Percentiles rank a stretch among this genome's conserved stretches.
Conservation (phyloP, 92 coral and sea anemone species). For the Epizoanthus ramosus region DNA sequence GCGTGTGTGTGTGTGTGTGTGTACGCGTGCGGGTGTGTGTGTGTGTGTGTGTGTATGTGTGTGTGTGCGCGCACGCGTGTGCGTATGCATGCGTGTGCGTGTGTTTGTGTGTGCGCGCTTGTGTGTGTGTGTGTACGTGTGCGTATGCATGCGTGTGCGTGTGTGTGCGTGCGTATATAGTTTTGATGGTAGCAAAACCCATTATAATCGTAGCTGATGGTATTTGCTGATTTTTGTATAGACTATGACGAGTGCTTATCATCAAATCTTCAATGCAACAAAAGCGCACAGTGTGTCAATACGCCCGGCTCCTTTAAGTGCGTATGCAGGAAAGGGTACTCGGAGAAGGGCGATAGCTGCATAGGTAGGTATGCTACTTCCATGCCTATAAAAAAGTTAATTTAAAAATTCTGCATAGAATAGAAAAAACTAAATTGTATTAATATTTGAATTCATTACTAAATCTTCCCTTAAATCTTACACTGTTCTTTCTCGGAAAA, state of each 20-base stretch:
- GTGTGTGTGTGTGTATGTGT: background rate
- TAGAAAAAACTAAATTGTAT: too few species aligned
- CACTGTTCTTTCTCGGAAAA: too few species aligned
- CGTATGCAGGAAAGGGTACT: conserved; percentile 12
- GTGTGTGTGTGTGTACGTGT: background rate
- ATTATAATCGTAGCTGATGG: background rate
- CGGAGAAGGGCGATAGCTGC: conserved; percentile 1
- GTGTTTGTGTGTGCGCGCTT: background rate
- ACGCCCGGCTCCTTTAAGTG: conserved; percentile 11
- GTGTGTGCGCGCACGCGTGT: too few species aligned
- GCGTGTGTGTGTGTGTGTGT: too few species aligned
- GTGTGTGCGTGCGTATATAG: background rate
- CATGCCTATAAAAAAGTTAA: too few species aligned
- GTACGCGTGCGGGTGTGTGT: too few species aligned
- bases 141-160: too few species aligned
- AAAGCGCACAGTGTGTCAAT: conserved; percentile 2
- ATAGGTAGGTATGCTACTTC: background rate
- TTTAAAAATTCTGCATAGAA: too few species aligned
- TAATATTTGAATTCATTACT: too few species aligned
- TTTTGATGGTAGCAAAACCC: background rate
- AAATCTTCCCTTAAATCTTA: too few species aligned
- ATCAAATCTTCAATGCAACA: conserved; percentile 5
- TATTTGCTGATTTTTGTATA: background rate
- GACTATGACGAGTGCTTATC: conserved; percentile 37
- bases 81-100: too few species aligned